Evolutionary conservation across 2,113 vertebrate species (phyloP), one percentile per base, ranked within the genome.

Genomic region (Triplophysa siluroides): DNA sequence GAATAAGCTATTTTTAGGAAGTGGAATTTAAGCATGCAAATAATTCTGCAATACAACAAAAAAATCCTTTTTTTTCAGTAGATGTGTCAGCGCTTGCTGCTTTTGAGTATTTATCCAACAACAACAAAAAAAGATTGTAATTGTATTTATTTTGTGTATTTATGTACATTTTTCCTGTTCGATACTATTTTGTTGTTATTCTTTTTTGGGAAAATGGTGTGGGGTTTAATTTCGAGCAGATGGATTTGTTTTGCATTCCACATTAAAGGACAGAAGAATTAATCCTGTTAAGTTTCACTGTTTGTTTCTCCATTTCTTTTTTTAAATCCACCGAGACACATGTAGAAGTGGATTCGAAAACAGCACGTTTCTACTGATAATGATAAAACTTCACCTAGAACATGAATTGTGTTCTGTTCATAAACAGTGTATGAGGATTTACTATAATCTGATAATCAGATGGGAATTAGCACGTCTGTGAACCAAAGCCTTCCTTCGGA

Each of bases 201-300:
- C 78, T 83, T 87, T 82, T 79, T 66, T 83, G 89, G 70, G 54
- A 62, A 88, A 88, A 88, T 82, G 73, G 77, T 87, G 84, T 87
- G 65, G 86, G 83, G 87, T 83, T 80, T 85, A 1, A 64, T 76
- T 89, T 88, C 79, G 84, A 91, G 90, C 87, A 84, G 87, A 90
- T 88, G 85, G 87, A 92, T 88, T 85, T 90, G 89, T 92, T 92
- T 91, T 90, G 91, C 90, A 92, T 90, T 92, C 90, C 89, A 89
- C 80, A 94, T 92, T 94, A 93, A 93, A 93, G 86, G 76, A 90
- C 91, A 91, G 85, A 66, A 87, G 80, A 67, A 45, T 54, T 16
- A 68, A 87, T 78, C 18, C 16, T 80, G 54, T 68, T 58, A 56
- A 19, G 19, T 56, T 56, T 56, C 54, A n/a, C 8, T 18, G 29